phyloP scores from a whole-genome alignment of 2,888 invertebrate genomes.

The Stomorhina lunata region DNA sequence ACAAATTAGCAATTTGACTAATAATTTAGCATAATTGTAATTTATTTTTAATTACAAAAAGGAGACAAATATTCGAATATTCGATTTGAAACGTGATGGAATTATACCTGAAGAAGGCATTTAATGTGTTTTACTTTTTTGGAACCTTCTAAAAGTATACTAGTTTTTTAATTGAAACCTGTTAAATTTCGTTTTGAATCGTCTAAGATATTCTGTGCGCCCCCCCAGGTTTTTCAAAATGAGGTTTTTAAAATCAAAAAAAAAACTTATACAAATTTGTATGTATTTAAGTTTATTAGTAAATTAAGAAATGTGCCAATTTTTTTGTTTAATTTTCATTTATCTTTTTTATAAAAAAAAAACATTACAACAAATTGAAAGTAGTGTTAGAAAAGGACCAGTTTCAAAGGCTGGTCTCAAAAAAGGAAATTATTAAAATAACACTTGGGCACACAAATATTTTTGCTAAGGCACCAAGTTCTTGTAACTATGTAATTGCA shows the following conservation, averaged over 20 bases:
- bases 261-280: conserved; percentile 36
- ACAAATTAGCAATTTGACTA: conserved; percentile 1
- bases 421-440: conserved; percentile 17
- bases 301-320: conserved; percentile 69
- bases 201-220: no score
- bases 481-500: no score
- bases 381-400: neutral
- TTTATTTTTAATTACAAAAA: conserved; percentile 48
- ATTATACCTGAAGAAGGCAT: no score
- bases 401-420: neutral
- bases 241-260: conserved; percentile 17
- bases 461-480: no score
- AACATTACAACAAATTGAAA: neutral
- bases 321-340: conserved; percentile 60
- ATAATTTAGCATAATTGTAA: conserved; percentile 25
- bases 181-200: no score
- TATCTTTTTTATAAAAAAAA: conserved; percentile 43
- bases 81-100: no score
- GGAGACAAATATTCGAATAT: no score
- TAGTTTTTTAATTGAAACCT: no score
- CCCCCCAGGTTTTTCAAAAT: neutral
- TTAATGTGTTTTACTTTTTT: no score
- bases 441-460: no score
- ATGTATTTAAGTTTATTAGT: conserved; percentile 55
- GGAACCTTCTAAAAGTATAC: no score